These are phyloP conservation scores for Epizoanthus rinbou DNA, from an alignment of 92 coral and sea anemone genomes.

Conservation along the genomic window DNA sequence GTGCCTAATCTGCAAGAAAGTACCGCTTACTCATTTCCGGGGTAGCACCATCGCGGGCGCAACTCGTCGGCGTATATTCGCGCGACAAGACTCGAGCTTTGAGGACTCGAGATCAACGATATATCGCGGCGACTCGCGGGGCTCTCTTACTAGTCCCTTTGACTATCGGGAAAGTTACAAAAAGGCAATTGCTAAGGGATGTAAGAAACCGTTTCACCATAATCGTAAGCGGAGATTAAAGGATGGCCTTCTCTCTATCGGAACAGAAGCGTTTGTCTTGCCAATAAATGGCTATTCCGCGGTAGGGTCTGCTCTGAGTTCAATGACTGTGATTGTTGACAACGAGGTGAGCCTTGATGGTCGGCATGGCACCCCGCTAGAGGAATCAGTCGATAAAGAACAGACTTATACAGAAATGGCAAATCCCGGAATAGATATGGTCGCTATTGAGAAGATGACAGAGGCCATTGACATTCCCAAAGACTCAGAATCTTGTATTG, in stretches of 20 bases:
- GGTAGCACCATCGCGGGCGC: conserved; percentile 60
- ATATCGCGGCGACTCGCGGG: conserved; percentile 49
- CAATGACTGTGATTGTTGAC: not conserved
- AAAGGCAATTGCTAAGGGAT: conserved; percentile 72
- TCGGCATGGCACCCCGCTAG: not conserved
- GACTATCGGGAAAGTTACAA: conserved; percentile 79
- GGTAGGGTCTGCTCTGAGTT: not conserved
- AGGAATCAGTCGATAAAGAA: not conserved
- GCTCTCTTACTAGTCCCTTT: conserved; percentile 58
- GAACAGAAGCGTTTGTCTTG: not conserved
- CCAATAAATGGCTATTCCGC: not conserved
- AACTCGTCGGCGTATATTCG: conserved; percentile 41
- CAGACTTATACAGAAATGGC: not conserved
- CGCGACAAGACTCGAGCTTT: conserved; percentile 76
- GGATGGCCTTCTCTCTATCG: conserved; percentile 1
- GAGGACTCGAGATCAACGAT: conserved; percentile 74
- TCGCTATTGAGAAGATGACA: not conserved
- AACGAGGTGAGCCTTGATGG: conserved; percentile 12
- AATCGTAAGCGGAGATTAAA: conserved; percentile 34
- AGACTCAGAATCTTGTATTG: not conserved
- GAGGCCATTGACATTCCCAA: not conserved
- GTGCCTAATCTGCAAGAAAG: conserved; percentile 64
- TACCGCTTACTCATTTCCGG: conserved; percentile 54
- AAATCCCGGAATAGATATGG: not conserved
- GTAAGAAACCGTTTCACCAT: conserved; percentile 54